Evolutionary conservation across 2,113 vertebrate genomes (phyloP), one percentile per base, ranked within the genome.

Genomic region (Benitochromis conjunctus): DNA sequence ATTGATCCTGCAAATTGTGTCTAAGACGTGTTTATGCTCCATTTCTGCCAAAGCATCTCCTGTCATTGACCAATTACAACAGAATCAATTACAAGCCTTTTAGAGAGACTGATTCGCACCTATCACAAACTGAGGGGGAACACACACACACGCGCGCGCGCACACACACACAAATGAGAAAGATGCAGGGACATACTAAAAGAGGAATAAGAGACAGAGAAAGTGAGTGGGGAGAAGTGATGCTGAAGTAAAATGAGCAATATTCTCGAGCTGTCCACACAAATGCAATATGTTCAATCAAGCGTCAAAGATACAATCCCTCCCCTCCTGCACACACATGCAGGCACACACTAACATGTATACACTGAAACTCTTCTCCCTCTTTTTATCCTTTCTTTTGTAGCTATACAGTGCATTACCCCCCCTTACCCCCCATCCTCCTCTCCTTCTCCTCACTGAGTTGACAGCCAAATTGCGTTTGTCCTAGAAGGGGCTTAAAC

Each of bases 381-480:
- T 46, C 74, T 55, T 77, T 24, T 74, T 78, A 82, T 92, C 62
- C 84, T 81, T 91, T 86, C 86, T 74, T 87, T 87, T 88, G 79
- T 88, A 81, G 82, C 81, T 86, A 83, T 91, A 86, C 85, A 89
- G 86, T 89, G 85, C 87, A 89, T 88, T 88, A 84, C 64, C 84
- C 79, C 34, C 26, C 26, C 26, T 26, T 26, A 26, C 84, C 58
- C 78, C 77, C 82, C 57, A 58, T 82, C 90, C 81, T 84, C 80
- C 62, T 84, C 87, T 88, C 83, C 92, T 92, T 94, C 86, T 92
- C 91, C 91, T 94, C 91, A 95, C 90, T 88, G 86, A 89, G 92
- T 91, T 96, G 96, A 96, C 96, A 96, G 95, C 91, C 92, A 96
- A 96, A 96, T 95, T 95, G 95, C 94, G 94, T 95, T 96, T 96